phyloP scores from a whole-genome alignment of 2,888 invertebrate species.

The Phytoseiulus persimilis region DNA sequence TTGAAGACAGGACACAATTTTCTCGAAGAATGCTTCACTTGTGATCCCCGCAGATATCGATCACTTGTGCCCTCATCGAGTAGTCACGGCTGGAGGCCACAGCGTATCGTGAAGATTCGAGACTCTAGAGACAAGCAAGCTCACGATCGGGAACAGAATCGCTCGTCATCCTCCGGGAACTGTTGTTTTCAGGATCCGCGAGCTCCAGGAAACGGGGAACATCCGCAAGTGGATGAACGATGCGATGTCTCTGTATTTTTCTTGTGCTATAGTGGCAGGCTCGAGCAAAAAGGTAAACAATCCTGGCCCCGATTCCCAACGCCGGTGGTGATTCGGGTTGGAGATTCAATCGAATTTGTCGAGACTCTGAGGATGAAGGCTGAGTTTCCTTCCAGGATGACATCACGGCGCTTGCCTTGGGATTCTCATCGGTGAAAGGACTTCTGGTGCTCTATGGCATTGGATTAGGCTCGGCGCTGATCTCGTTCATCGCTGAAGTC shows the following conservation, averaged over 20 bases:
- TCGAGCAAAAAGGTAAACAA: neutral
- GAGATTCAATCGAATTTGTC: too few species aligned
- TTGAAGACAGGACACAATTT: too few species aligned
- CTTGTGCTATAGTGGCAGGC: neutral
- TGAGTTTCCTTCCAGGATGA: neutral
- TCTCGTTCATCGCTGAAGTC: neutral
- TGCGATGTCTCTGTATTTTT: slow-evolving; percentile 11
- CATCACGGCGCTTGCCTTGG: neutral
- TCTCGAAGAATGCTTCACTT: too few species aligned
- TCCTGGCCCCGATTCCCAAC: too few species aligned
- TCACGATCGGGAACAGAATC: too few species aligned
- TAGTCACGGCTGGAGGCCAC: too few species aligned
- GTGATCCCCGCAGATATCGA: too few species aligned
- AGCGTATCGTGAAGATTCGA: too few species aligned
- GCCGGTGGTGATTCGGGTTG: too few species aligned
- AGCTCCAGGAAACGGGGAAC: neutral
- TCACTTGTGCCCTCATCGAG: too few species aligned
- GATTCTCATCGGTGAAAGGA: neutral
- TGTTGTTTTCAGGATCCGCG: neutral
- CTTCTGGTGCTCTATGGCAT: neutral
- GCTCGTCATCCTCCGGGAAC: neutral
- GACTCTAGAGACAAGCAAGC: too few species aligned
- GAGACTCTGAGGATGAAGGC: too few species aligned
- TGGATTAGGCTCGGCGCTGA: neutral
- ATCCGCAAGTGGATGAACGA: slow-evolving; percentile 12